Evolutionary conservation across 2,888 invertebrate genomes (phyloP), one percentile per base, ranked within the genome.

Genomic region (Ditula angustiorana): DNA sequence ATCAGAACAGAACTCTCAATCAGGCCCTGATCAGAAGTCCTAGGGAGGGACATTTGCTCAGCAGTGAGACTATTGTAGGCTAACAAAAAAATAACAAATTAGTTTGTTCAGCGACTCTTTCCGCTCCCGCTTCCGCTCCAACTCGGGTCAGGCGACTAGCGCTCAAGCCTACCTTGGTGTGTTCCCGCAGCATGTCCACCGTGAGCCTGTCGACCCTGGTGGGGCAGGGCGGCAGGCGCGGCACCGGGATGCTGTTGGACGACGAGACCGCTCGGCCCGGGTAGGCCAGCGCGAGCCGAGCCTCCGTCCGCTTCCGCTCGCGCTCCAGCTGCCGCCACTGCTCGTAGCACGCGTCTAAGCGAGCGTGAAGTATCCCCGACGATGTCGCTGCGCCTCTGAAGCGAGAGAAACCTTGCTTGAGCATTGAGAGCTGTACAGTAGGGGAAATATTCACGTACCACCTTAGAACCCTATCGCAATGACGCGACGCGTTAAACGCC

Each of bases 321-420:
- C 96, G 95, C 78, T 97, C 97, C 49, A 97, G 81, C 75, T 95
- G 95, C 53, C 96, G 94, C 90, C 96, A 97, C 73, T 97, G 96
- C 67, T 96, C 96, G 80, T 96, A 96, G 77, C 96, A 96, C 58
- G 96, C 95, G 79, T 97, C 97, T 4, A 97, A 89, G 0, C 95
- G 94, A 7, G 94, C 90, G 84, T 96, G 96, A 1, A 97, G 91
- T 30, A 96, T 94, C 28, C 93, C 93, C 0, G 95, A 94, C 0
- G 95, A 93, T 0, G 89, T 83, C 0, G 83, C 86, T 2, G 87
- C 82, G 55, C 92, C 74, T 86, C 95, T 86, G 93, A 83, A 41
- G n/a, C n/a, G n/a, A n/a, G n/a, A n/a, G n/a, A n/a, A n/a, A n/a
- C n/a, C n/a, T n/a, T n/a, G n/a, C n/a, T n/a, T n/a, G n/a, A n/a